Evolutionary conservation across 2,888 invertebrate genomes (phyloP), one percentile per base, ranked within the genome.

Genomic region (Zygothrica quintamaculata): DNA sequence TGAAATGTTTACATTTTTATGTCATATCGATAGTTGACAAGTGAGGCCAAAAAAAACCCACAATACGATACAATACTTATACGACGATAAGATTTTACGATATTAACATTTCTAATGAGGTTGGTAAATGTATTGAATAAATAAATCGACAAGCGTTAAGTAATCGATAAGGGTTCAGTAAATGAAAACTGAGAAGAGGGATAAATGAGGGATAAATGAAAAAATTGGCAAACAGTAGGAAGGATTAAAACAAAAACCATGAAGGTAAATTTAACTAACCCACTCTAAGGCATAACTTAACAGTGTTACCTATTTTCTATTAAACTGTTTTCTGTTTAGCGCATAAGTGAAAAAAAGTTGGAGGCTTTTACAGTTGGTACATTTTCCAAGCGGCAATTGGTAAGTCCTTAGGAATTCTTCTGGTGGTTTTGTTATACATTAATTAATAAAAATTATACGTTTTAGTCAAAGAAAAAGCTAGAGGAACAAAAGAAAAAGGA

Each of bases 401-500:
- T 74, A 43, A 64, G 72, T 37, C 36, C 8, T 22, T 4, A 29
- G 7, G 29, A 29, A 29, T 29, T 22, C 18, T 22, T 22, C 2
- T 3, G 29, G 29, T 9, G 1, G 7, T 29, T 22, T 22, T 13
- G 1, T 3, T 2, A 9, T 12, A 13, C 16, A n/a, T n/a, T n/a
- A 12, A 25, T n/a, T 12, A 18, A 13, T 5, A 13, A 34, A 43
- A 34, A 43, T 25, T 9, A 4, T 29, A 31, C 3, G 0, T 44
- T 56, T 1, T 13, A 72, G 72, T 95, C 96, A n/a, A 96, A 96
- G 90, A 95, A 94, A 76, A 96, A 96, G 91, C 89, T 96, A 7
- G 97, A 97, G 88, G 97, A 97, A 74, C 94, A 95, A 74, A 93
- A 95, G 60, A 97, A 97, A 90, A 95, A 96, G 81, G 96, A 96